Conservation (phyloP, 2,113 vertebrate genomes). For the Desmodus rotundus region DNA sequence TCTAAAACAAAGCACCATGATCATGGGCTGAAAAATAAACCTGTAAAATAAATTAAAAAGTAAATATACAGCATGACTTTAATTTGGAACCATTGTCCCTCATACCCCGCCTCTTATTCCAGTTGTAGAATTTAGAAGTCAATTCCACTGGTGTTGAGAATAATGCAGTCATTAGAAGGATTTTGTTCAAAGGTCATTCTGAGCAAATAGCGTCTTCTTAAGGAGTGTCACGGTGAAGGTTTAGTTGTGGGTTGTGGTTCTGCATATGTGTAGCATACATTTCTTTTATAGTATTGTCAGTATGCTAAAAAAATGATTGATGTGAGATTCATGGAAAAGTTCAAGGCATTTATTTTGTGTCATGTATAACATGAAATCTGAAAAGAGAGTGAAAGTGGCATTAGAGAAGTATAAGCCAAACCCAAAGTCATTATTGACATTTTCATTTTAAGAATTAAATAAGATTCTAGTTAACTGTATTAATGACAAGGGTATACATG, state of each 20-base stretch:
- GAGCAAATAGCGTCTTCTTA: background rate
- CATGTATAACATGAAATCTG: background rate
- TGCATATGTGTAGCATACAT: background rate
- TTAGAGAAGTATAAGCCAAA: constrained; percentile 1
- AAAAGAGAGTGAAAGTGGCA: background rate
- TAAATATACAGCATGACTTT: background rate
- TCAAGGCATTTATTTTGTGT: background rate
- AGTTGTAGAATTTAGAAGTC: background rate
- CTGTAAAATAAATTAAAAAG: constrained; percentile 11
- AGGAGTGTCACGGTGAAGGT: background rate
- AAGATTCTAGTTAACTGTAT: background rate
- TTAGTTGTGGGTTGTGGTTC: background rate
- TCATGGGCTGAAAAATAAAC: background rate
- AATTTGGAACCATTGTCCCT: background rate
- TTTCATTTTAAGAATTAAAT: constrained; percentile 19
- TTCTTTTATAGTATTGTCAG: background rate
- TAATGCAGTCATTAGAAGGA: background rate
- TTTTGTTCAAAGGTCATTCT: background rate
- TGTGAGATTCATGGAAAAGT: background rate
- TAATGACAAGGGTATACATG: background rate
- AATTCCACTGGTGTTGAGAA: background rate
- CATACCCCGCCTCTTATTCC: background rate
- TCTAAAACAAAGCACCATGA: background rate
- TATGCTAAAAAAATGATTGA: background rate
- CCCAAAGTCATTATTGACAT: background rate